Evolutionary conservation across 2,888 invertebrate genomes (phyloP).

Genomic region (Lepeophtheirus nordmannii): DNA sequence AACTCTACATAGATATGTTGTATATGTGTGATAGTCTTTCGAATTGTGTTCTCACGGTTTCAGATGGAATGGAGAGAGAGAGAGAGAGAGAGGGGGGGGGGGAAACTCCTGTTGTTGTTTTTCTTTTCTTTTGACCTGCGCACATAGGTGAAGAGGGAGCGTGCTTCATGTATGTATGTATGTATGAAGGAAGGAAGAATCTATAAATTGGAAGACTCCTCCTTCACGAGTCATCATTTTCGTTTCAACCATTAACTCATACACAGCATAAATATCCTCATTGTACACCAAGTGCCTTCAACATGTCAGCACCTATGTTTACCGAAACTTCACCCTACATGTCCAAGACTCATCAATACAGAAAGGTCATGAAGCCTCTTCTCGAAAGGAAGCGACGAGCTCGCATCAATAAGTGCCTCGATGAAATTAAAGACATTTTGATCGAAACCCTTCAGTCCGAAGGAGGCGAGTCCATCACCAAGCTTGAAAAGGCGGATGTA

Average conservation of each 20-base stretch:
- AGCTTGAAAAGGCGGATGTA: constrained; percentile 32
- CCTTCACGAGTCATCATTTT: not conserved
- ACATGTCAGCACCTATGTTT: not conserved
- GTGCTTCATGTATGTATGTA: not conserved
- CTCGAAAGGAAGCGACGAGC: constrained; percentile 60
- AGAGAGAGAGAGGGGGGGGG: not conserved
- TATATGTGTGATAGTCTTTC: not conserved
- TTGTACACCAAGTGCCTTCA: no score
- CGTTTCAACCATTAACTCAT: not conserved
- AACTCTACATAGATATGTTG: not conserved
- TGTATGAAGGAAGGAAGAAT: not conserved
- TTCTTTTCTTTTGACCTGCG: not conserved
- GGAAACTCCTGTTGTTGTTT: not conserved
- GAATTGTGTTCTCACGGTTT: constrained; percentile 6
- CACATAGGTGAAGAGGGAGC: constrained; percentile 1
- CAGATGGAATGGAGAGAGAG: not conserved
- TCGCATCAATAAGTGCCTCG: constrained; percentile 60
- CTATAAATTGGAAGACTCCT: not conserved
- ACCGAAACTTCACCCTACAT: constrained; percentile 43
- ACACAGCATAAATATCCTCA: not conserved
- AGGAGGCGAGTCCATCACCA: constrained; percentile 30
- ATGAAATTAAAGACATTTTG: constrained; percentile 65
- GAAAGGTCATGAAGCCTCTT: constrained; percentile 62
- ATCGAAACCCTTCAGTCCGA: constrained; percentile 52
- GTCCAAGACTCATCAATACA: constrained; percentile 78